phyloP scores from a whole-genome alignment of 2,113 vertebrate genomes.

The Gallinago paraguaiae region DNA sequence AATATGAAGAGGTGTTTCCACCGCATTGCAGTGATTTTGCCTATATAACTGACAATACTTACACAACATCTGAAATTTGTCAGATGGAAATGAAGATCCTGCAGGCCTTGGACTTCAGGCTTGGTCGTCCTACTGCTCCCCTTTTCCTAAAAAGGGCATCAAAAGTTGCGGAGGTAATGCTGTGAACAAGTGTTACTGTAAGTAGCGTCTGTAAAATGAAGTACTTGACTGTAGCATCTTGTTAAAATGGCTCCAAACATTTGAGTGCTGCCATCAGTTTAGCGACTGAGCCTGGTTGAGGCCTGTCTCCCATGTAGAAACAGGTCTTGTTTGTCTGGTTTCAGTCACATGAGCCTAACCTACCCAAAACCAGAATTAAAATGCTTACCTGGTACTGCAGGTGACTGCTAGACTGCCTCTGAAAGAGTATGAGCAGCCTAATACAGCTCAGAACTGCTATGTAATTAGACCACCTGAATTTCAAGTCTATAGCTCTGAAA shows the following conservation, averaged over 20 bases:
- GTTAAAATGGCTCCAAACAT: not conserved
- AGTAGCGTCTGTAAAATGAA: not conserved
- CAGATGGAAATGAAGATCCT: constrained; percentile 87
- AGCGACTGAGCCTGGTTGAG: not conserved
- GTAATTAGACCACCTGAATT: not conserved
- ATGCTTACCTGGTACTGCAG: not conserved
- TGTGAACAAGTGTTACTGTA: not conserved
- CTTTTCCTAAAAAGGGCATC: constrained; percentile 85
- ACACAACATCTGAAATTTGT: constrained; percentile 79
- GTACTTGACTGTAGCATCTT: not conserved
- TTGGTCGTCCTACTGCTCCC: constrained; percentile 79
- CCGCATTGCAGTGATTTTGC: constrained; percentile 80
- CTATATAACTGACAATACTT: constrained; percentile 78
- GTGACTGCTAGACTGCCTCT: not conserved
- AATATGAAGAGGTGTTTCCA: constrained; percentile 85
- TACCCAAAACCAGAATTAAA: not conserved
- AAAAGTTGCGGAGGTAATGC: constrained; percentile 81
- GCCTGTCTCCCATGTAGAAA: not conserved
- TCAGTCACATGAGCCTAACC: not conserved
- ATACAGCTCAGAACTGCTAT: not conserved
- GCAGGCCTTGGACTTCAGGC: constrained; percentile 77
- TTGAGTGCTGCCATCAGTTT: not conserved
- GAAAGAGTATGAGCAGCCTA: not conserved
- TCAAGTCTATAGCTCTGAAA: not conserved
- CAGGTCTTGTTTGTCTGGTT: not conserved